A percentile compares a stretch with the other conserved stretches of the same genome.
phyloP scores from a whole-genome alignment of 2,888 invertebrate genomes.

The Synanthedon vespiformis region DNA sequence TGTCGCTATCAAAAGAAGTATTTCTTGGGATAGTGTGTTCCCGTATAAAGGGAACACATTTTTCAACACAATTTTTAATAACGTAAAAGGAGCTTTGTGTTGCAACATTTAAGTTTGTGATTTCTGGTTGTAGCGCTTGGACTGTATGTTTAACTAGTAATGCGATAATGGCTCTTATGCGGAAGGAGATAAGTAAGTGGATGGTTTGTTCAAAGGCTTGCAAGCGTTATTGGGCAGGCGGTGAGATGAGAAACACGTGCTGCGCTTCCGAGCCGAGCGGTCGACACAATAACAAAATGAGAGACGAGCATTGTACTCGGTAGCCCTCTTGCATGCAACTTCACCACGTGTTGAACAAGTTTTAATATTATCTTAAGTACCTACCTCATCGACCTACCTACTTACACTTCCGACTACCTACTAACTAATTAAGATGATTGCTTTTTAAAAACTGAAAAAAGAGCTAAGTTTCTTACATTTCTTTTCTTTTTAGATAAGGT shows the following conservation, averaged over 20 bases:
- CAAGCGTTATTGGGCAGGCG: conserved; percentile 23
- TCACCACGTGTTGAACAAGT: conserved; percentile 59
- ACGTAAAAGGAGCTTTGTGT: conserved; percentile 19
- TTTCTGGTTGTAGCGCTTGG: conserved; percentile 3
- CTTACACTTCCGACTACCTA: too few relatives aligned
- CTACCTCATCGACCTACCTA: too few relatives aligned
- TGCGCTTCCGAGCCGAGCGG: conserved; percentile 39
- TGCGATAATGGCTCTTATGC: conserved; percentile 14
- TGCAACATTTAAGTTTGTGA: conserved; percentile 12
- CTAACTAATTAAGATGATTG: too few relatives aligned
- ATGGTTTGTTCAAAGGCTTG: background rate
- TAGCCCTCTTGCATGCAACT: conserved; percentile 25
- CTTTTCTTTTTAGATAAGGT: too few relatives aligned
- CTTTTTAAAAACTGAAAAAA: too few relatives aligned
- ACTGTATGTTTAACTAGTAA: conserved; percentile 3
- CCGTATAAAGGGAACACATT: conserved; percentile 20
- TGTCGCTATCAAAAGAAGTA: background rate
- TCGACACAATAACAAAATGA: conserved; percentile 54
- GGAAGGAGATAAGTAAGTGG: background rate
- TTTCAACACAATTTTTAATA: conserved; percentile 11
- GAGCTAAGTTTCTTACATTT: too few relatives aligned
- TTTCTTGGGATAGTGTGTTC: conserved; percentile 23
- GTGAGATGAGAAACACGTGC: conserved; percentile 45
- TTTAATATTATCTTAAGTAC: conserved; percentile 16
- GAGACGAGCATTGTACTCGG: conserved; percentile 47